Base-by-base conservation (phyloP, 2,888 invertebrate genomes). In the Pandemis heparana region DNA sequence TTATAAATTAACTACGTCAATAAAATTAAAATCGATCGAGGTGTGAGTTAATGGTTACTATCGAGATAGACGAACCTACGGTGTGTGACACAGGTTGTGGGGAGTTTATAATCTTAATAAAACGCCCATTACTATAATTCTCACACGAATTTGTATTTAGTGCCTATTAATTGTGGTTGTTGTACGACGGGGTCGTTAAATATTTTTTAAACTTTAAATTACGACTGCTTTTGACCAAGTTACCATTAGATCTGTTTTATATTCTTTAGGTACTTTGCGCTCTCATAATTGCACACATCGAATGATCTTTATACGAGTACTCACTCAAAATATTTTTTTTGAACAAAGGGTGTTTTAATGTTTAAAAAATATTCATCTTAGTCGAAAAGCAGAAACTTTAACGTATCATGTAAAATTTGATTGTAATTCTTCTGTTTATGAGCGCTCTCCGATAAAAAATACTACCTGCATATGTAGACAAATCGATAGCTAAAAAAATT, bases 401-500 rank as follows among this genome's bases (percentile, higher is more conserved):
- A 77, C 75, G 72, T 67, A 23, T 70, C 74, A 78, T 77, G 76
- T 80, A 79, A 79, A 75, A 79, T 80, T 74, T 72, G 74, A 82
- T 83, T 79, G 77, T 77, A 71, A 80, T 79, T 78, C 79, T 77
- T 77, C 80, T 80, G 78, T 81, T 80, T 80, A 81, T 79, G 82
- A 79, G 74, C 77, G 76, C 77, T 76, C 77, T 71, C 79, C 77
- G 51, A 75, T 63, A 84, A 88, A 87, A 87, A 87, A 87, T 78
- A 71, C 80, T 91, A 90, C 91, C 92, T 91, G 91, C 80, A 78
- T 81, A 79, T 79, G 82, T 82, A 82, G 85, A 79, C 85, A 83
- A 82, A 82, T 85, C 80, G 81, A 87, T 89, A 85, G 89, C 85
- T 88, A 87, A 92, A 88, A 92, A 92, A 90, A 92, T 89, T 81